phyloP scores from a whole-genome alignment of 2,113 vertebrate species.

The Varanus komodoensis region DNA sequence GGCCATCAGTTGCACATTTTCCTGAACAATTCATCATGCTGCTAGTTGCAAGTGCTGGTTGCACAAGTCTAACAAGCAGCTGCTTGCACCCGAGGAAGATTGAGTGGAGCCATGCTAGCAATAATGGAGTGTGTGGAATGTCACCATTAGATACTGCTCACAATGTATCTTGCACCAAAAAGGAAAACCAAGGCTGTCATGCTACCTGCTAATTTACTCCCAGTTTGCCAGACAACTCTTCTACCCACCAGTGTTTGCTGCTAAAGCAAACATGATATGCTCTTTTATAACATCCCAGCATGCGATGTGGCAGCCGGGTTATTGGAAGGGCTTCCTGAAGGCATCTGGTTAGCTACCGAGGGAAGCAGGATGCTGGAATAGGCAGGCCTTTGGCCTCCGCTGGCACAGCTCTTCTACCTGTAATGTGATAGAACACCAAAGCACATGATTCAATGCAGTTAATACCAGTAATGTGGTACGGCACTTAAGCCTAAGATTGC shows the following conservation, averaged over 20 bases:
- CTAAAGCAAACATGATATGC: not conserved
- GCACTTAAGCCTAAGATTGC: not conserved
- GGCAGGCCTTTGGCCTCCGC: not conserved
- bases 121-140: no score
- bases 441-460: no score
- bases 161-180: not conserved
- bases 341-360: no score
- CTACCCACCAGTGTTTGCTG: not conserved
- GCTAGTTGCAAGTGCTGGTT: no score
- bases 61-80: no score
- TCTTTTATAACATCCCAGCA: not conserved
- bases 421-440: no score
- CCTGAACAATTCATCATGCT: no score
- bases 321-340: not conserved
- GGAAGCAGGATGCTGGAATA: not conserved
- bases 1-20: no score
- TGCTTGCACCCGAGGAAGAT: no score
- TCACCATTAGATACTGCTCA: not conserved
- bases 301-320: not conserved
- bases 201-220: not conserved
- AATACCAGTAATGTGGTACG: not conserved
- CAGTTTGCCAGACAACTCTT: not conserved
- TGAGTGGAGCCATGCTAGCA: no score
- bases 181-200: not conserved
- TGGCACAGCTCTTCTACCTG: no score